A percentile compares a stretch with the other conserved stretches of the same genome.
Evolutionary conservation across 1,140 invertebrate genomes (phyloP).

Genomic region (Delia radicum): DNA sequence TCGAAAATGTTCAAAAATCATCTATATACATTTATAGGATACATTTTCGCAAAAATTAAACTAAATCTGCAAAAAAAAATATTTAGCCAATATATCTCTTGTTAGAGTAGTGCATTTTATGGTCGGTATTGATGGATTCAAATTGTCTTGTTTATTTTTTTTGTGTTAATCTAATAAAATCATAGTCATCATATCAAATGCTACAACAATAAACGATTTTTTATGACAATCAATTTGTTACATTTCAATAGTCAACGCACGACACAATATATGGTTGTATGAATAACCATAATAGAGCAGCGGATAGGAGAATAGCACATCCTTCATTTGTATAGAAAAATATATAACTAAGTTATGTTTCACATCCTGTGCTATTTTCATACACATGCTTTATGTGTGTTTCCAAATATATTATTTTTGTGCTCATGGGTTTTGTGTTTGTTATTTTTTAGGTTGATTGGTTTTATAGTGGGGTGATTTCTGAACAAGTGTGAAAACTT

Average conservation of each 20-base stretch:
- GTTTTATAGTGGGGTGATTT: not conserved
- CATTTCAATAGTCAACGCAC: not conserved
- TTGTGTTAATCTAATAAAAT: not conserved
- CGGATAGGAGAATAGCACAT: no score
- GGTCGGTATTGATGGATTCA: no score
- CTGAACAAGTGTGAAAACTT: constrained; percentile 1
- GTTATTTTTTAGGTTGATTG: not conserved
- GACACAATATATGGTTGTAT: not conserved
- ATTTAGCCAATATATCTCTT: no score
- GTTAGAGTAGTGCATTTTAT: no score
- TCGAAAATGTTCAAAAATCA: no score
- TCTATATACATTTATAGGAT: no score
- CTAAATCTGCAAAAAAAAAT: no score
- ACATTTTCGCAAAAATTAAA: no score
- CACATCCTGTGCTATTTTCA: not conserved
- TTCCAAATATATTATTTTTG: no score
- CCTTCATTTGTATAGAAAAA: no score
- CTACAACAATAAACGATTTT: not conserved
- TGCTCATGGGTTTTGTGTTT: not conserved
- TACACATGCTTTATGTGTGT: not conserved
- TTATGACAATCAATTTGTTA: constrained; percentile 3
- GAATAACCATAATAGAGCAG: no score
- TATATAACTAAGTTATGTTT: not conserved
- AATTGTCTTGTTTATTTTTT: not conserved
- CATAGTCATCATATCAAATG: not conserved